Evolutionary conservation across 2,888 invertebrate species (phyloP).

Genomic region (Nebria salina): DNA sequence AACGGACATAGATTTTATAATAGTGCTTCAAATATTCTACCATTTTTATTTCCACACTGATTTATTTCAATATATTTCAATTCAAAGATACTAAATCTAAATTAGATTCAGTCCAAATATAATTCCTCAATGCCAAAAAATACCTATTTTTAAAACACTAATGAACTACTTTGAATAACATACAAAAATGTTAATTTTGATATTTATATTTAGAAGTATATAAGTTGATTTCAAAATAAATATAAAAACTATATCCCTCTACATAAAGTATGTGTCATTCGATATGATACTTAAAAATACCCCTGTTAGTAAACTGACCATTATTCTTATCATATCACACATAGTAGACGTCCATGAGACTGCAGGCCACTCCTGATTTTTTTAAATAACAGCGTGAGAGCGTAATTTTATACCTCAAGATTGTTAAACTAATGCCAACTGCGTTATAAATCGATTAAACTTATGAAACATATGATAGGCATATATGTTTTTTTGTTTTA

Average conservation of each 20-base stretch:
- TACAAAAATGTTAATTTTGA: too few relatives aligned
- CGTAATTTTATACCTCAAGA: too few relatives aligned
- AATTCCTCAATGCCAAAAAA: neutral
- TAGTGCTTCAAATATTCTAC: neutral
- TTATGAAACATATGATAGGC: neutral
- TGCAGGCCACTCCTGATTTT: neutral
- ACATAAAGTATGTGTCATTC: too few relatives aligned
- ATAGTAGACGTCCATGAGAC: neutral
- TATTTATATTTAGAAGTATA: too few relatives aligned
- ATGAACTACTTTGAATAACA: too few relatives aligned
- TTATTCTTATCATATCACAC: neutral
- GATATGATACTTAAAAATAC: too few relatives aligned
- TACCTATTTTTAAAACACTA: too few relatives aligned
- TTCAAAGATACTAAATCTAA: neutral
- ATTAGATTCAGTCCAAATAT: neutral
- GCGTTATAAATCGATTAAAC: neutral
- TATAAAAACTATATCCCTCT: too few relatives aligned
- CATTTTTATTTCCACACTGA: neutral
- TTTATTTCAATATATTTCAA: neutral
- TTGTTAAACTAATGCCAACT: neutral
- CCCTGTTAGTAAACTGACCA: neutral
- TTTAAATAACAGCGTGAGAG: too few relatives aligned
- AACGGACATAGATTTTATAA: neutral
- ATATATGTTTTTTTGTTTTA: neutral
- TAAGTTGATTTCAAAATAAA: too few relatives aligned